Conservation (phyloP, 2,797 vertebrate genomes). For the Stomatorhinus walkeri region DNA sequence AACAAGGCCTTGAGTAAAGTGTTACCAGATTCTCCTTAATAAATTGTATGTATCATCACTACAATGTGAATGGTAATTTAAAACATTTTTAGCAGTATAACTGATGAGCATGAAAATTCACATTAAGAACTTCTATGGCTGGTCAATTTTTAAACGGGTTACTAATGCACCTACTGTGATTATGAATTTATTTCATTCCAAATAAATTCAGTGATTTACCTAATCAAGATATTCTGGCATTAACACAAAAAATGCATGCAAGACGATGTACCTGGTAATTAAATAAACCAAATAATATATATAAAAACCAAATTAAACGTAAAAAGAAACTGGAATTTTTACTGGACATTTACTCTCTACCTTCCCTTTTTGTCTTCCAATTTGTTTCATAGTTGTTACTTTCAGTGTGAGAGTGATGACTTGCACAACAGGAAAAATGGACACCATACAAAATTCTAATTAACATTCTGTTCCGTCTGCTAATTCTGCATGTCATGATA, state of each 20-base stretch:
- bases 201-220: neutral
- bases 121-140: neutral
- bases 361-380: neutral
- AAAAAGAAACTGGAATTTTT: neutral
- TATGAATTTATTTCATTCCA: neutral
- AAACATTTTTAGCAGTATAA: slow-evolving; percentile 6
- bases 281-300: neutral
- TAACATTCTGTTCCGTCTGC: neutral
- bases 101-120: neutral
- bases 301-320: neutral
- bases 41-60: neutral
- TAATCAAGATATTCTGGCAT: neutral
- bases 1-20: neutral
- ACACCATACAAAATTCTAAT: neutral
- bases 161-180: neutral
- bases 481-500: neutral
- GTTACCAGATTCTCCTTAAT: neutral
- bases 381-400: neutral
- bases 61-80: neutral
- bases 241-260: neutral
- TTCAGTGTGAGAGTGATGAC: neutral
- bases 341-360: neutral
- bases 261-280: neutral
- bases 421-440: neutral
- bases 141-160: neutral